Conservation (phyloP, 92 coral and sea anemone genomes). For the Paragorgia papillata region DNA sequence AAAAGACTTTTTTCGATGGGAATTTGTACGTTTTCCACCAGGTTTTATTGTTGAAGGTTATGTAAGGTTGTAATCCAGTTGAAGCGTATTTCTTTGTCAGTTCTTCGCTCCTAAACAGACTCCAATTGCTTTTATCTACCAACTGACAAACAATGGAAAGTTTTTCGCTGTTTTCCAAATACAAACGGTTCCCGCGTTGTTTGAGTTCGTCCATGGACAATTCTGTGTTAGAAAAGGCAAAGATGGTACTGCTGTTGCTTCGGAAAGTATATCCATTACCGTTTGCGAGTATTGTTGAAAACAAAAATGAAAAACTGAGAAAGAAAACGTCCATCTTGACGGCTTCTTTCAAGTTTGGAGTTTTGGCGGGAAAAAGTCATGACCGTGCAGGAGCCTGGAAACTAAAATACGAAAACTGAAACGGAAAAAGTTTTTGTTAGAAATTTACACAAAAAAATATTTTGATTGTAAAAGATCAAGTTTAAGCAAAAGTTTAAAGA, state of each 20-base stretch:
- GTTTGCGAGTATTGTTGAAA: not conserved
- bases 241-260: conserved; percentile 5
- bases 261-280: conserved; percentile 24
- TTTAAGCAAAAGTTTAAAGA: no score
- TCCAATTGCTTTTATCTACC: conserved; percentile 70
- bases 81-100: conserved; percentile 67
- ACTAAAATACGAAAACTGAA: not conserved
- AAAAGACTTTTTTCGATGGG: not conserved
- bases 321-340: not conserved
- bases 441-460: no score
- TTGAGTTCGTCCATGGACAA: conserved; percentile 24
- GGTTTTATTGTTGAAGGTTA: conserved; percentile 69
- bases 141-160: conserved; percentile 72
- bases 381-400: not conserved
- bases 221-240: conserved; percentile 35
- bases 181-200: conserved; percentile 58
- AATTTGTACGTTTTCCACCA: conserved; percentile 74
- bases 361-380: conserved; percentile 11
- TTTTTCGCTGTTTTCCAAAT: conserved; percentile 53
- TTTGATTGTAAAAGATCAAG: no score
- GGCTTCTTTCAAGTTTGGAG: not conserved
- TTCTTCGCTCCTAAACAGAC: conserved; percentile 59
- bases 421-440: no score
- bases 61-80: conserved; percentile 78
- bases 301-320: not conserved